These are phyloP conservation scores for Nestor notabilis DNA, from an alignment of 2,113 vertebrate genomes.

Conservation along the genomic window DNA sequence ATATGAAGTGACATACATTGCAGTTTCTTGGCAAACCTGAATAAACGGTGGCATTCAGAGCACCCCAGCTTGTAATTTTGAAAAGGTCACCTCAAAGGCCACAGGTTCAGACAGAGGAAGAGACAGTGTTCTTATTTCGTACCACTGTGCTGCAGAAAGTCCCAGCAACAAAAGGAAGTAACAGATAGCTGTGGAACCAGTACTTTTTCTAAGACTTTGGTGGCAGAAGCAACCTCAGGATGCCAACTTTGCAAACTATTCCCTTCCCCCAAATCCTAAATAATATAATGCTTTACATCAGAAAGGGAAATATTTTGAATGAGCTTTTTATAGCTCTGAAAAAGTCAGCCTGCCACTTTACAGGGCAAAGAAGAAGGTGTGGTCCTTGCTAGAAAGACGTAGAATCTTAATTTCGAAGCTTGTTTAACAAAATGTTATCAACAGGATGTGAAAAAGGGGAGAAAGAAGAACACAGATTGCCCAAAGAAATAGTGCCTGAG, in stretches of 20 bases:
- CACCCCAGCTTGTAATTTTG: not conserved
- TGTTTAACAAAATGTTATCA: not conserved
- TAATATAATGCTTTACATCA: not conserved
- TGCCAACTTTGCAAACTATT: not conserved
- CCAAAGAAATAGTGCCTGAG: not conserved
- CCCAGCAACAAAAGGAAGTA: not conserved
- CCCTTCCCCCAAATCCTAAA: not conserved
- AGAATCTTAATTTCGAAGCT: conserved; percentile 2
- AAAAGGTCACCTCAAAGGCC: conserved; percentile 39
- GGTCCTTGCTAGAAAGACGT: not conserved
- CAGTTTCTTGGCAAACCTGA: not conserved
- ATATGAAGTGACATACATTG: not conserved
- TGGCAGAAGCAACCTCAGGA: not conserved
- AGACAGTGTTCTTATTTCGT: not conserved
- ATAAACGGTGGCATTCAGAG: conserved; percentile 3
- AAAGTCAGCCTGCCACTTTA: not conserved
- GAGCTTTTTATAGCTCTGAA: not conserved
- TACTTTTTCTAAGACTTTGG: not conserved
- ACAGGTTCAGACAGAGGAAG: not conserved
- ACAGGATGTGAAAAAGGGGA: not conserved
- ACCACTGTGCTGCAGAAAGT: not conserved
- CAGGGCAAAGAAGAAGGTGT: not conserved
- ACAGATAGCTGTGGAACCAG: not conserved
- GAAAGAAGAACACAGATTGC: not conserved
- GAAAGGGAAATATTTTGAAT: not conserved